Evolutionary conservation across 1,140 invertebrate species (phyloP).

Genomic region (Tetramorium parvispinum): DNA sequence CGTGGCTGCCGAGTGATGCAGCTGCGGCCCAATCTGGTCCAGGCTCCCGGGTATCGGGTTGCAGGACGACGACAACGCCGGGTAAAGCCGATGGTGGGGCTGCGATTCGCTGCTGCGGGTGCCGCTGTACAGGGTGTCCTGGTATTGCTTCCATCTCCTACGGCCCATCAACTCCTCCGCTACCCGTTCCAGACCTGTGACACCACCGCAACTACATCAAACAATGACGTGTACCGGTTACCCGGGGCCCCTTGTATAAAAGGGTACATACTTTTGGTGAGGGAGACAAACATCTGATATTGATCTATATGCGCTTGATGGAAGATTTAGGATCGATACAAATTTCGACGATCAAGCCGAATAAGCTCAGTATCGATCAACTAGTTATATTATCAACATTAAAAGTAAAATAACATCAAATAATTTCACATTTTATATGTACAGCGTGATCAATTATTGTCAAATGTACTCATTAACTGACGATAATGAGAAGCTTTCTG

Average conservation of each 20-base stretch:
- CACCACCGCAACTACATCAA: slow-evolving; percentile 81
- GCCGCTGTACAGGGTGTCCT: slow-evolving; percentile 91
- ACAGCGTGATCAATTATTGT: not conserved
- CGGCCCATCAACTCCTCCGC: slow-evolving; percentile 98
- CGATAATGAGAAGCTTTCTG: not conserved
- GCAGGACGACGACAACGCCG: slow-evolving; percentile 73
- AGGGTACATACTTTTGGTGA: slow-evolving; percentile 4
- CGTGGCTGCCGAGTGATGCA: slow-evolving; percentile 71
- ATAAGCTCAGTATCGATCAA: not conserved
- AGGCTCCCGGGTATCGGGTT: slow-evolving; percentile 76
- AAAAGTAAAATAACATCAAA: not conserved
- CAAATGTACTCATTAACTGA: not conserved
- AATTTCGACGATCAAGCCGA: not conserved
- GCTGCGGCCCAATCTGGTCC: slow-evolving; percentile 77
- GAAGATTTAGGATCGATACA: not conserved
- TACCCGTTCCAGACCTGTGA: slow-evolving; percentile 96
- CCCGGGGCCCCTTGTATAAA: slow-evolving; percentile 40
- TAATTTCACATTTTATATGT: not conserved
- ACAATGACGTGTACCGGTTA: slow-evolving; percentile 75
- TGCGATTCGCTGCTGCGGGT: slow-evolving; percentile 86
- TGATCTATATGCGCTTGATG: not conserved
- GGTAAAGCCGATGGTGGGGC: slow-evolving; percentile 77
- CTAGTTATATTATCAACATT: not conserved
- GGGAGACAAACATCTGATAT: not conserved
- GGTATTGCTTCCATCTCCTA: slow-evolving; percentile 96